phyloP scores from a whole-genome alignment of 2,113 vertebrate genomes.

The Arizona elegans region DNA sequence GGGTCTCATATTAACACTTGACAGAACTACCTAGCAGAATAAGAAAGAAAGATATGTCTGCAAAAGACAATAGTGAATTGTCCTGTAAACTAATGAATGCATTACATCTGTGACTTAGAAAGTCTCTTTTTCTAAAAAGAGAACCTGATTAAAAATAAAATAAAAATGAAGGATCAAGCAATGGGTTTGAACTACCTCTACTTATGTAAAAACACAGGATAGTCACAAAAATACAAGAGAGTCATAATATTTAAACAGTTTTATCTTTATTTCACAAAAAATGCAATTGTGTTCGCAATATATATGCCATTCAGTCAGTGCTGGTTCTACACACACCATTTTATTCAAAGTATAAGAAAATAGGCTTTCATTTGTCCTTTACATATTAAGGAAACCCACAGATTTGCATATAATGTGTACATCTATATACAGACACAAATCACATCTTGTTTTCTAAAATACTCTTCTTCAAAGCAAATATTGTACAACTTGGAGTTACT shows the following conservation, averaged over 20 bases:
- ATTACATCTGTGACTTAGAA: not conserved
- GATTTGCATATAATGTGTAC: slow-evolving; percentile 56
- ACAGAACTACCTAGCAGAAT: not conserved
- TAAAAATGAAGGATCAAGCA: not conserved
- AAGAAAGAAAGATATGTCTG: not conserved
- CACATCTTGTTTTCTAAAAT: slow-evolving; percentile 44
- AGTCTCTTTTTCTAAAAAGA: not conserved
- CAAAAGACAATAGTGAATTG: not conserved
- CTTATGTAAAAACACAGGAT: not conserved
- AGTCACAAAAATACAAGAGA: not conserved
- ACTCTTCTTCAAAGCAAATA: slow-evolving; percentile 55
- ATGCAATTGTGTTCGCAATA: slow-evolving; percentile 58
- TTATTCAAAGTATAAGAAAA: slow-evolving; percentile 63
- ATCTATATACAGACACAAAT: not conserved
- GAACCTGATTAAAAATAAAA: not conserved
- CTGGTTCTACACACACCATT: slow-evolving; percentile 61
- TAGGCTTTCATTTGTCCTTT: slow-evolving; percentile 56
- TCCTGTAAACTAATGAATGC: not conserved
- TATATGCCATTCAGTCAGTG: slow-evolving; percentile 66
- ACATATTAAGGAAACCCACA: slow-evolving; percentile 51
- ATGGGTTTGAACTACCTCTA: not conserved
- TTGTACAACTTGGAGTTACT: slow-evolving; percentile 59
- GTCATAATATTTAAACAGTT: slow-evolving; percentile 64
- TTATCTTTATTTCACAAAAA: slow-evolving; percentile 62
- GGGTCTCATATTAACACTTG: not conserved